Evolutionary conservation across 1,140 invertebrate genomes (phyloP), one percentile per base, ranked within the genome.

Genomic region (Drosophila paulistorum): DNA sequence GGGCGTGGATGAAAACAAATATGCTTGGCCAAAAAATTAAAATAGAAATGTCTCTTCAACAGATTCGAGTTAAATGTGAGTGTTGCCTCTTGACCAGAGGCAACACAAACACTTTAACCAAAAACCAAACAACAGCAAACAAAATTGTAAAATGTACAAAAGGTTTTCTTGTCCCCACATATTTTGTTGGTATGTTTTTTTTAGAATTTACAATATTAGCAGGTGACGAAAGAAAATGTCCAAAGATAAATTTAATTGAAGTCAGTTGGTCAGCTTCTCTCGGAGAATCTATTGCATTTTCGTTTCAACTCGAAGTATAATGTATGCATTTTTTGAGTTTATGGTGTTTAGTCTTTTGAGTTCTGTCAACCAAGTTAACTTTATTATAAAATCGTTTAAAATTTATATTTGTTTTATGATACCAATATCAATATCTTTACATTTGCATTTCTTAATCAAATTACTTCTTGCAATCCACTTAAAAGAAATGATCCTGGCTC

Each of bases 71-170:
- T 51, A 23, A 51, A 51, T 51, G 45, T 51, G 17, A 51, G 45
- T 51, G 45, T 51, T 51, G 45, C 10, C 45, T 39, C 11, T 39
- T 51, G 45, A 20, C 45, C 45, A 51, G 20, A 51, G 45, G 45
- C 45, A 51, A 51, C 45, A 51, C 7, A 51, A 51, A 51, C 45
- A 51, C 45, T 51, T 51, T 23, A 51, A 51, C 45, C 45, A 51
- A 51, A 48, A 37, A 39, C 37, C 37, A 9, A 51, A 23, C 45
- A 51, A 51, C 20, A 37, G 35, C 45, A 51, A 7, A 30, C 30
- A 30, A 30, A 30, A 51, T 51, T 51, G 17, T 23, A 20, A 51
- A 51, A 51, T 51, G 17, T 17, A 17, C 7, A 48, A 23, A 23
- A 51, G 14, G 17, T 23, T 23, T 10, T n/a, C n/a, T 2, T 48